A percentile compares a stretch with the other conserved stretches of the same genome.
phyloP scores from a whole-genome alignment of 2,888 invertebrate species.

The Diploptera punctata region DNA sequence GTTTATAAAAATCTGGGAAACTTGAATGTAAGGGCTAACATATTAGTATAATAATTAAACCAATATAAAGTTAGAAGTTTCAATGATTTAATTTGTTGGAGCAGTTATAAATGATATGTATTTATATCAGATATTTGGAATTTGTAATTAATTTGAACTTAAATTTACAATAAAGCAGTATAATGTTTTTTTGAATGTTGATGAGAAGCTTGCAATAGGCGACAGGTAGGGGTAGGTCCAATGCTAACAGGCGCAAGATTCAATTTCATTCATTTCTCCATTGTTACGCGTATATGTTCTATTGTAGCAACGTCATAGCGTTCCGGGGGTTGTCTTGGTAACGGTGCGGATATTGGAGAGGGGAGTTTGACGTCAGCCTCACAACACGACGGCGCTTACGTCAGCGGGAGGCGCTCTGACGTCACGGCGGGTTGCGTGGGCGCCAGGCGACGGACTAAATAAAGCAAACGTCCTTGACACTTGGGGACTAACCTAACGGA shows the following conservation, averaged over 20 bases:
- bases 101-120: too few species aligned
- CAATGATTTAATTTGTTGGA: too few species aligned
- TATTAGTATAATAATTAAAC: too few species aligned
- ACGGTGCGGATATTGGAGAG: slow-evolving; percentile 1
- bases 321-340: slow-evolving; percentile 4
- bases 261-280: not conserved
- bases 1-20: too few species aligned
- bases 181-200: too few species aligned
- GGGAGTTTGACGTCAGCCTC: slow-evolving; percentile 12
- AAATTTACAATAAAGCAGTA: too few species aligned
- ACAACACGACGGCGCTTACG: slow-evolving; percentile 23
- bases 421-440: slow-evolving; percentile 30
- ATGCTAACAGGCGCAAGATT: not conserved
- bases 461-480: slow-evolving; percentile 26
- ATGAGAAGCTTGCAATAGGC: too few species aligned
- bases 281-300: not conserved
- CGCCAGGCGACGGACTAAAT: slow-evolving; percentile 26
- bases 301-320: slow-evolving; percentile 19
- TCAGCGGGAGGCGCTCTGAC: slow-evolving; percentile 30
- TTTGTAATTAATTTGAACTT: too few species aligned
- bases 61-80: too few species aligned
- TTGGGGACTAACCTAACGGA: slow-evolving; percentile 25
- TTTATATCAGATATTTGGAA: too few species aligned
- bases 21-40: too few species aligned
- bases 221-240: too few species aligned